Evolutionary conservation across 2,797 vertebrate species (phyloP).

Genomic region (Alosa sapidissima): DNA sequence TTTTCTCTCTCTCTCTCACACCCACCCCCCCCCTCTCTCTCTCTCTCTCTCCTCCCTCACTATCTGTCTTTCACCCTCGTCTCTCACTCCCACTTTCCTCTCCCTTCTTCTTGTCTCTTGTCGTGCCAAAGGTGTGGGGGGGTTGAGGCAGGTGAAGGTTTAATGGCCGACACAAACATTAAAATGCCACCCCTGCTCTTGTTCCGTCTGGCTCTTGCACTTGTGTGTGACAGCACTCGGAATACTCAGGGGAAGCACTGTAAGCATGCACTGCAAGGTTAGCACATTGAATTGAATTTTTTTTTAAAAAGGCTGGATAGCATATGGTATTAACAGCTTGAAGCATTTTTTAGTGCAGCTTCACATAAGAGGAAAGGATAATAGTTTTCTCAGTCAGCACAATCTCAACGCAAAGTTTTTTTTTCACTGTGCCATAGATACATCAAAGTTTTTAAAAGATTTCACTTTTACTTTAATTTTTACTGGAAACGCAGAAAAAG

Average conservation of each 20-base stretch:
- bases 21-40: neutral
- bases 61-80: neutral
- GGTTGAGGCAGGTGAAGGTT: conserved; percentile 2
- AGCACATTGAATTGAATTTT: neutral
- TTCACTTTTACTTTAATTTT: neutral
- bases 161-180: conserved; percentile 11
- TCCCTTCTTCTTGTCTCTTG: neutral
- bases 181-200: neutral
- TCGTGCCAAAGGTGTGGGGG: neutral
- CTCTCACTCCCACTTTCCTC: neutral
- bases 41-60: neutral
- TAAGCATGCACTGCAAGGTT: neutral
- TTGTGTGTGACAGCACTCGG: neutral
- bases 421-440: neutral
- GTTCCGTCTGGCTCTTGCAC: neutral
- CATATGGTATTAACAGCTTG: conserved; percentile 13
- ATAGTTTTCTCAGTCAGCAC: neutral
- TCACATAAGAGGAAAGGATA: neutral
- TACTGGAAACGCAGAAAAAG: neutral
- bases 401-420: neutral
- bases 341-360: neutral
- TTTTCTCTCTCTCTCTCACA: neutral
- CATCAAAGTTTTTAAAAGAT: neutral
- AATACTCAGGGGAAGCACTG: neutral
- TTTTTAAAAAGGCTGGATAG: neutral